Conservation (phyloP, 1,140 invertebrate genomes). For the Heliconius congener region DNA sequence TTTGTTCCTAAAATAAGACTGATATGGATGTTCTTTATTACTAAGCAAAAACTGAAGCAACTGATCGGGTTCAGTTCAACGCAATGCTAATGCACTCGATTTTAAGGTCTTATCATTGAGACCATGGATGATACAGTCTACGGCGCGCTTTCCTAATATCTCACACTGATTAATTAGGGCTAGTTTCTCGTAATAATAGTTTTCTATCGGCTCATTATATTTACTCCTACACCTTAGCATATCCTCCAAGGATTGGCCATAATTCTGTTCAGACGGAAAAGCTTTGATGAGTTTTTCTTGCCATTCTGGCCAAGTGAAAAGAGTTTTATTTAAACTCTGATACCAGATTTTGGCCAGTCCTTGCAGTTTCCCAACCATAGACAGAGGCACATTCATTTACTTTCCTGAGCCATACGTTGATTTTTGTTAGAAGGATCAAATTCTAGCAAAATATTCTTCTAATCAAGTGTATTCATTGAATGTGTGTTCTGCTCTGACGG, state of each 20-base stretch:
- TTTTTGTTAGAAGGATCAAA: conserved; percentile 23
- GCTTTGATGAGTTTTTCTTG: conserved; percentile 43
- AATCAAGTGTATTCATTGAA: background rate
- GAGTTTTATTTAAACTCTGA: conserved; percentile 40
- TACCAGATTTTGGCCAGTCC: conserved; percentile 44
- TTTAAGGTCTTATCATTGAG: conserved; percentile 42
- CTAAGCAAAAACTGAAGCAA: conserved; percentile 44
- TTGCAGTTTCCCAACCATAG: conserved; percentile 45
- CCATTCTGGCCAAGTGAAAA: conserved; percentile 45
- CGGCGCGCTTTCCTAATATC: conserved; percentile 44
- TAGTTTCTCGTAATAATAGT: conserved; percentile 50
- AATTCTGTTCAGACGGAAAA: conserved; percentile 47
- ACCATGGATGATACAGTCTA: conserved; percentile 51
- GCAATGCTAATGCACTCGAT: conserved; percentile 41
- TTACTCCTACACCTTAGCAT: conserved; percentile 44
- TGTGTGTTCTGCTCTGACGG: background rate
- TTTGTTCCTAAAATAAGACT: too few relatives aligned
- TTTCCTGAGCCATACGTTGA: conserved; percentile 26
- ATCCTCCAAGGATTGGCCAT: conserved; percentile 49
- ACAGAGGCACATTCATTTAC: conserved; percentile 46
- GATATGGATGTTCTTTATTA: conserved; percentile 36
- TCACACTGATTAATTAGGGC: conserved; percentile 45
- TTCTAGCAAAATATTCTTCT: conserved; percentile 20
- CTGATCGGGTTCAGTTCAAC: conserved; percentile 43
- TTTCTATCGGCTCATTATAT: conserved; percentile 44